Conservation (phyloP, 92 coral and sea anemone genomes). For the Muricea muricata region DNA sequence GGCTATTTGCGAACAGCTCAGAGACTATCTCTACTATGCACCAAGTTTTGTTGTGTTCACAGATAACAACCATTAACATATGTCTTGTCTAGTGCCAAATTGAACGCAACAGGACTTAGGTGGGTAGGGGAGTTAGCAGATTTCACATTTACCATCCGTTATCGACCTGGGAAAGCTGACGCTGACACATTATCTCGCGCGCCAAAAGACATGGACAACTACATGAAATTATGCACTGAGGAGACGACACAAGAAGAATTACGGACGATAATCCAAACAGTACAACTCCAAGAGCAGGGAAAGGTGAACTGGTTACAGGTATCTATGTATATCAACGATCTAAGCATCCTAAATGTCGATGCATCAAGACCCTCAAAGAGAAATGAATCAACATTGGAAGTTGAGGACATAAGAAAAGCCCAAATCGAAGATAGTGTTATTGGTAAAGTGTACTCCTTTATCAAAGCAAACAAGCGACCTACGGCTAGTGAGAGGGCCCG, state of each 20-base stretch:
- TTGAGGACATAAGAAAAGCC: not conserved
- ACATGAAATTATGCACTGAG: constrained; percentile 26
- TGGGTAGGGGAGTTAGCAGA: constrained; percentile 54
- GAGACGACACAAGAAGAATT: constrained; percentile 13
- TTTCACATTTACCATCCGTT: constrained; percentile 44
- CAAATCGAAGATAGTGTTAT: not conserved
- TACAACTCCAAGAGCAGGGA: not conserved
- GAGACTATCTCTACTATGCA: constrained; percentile 53
- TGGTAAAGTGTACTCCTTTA: not conserved
- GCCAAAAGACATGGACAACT: constrained; percentile 7
- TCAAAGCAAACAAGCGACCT: not conserved
- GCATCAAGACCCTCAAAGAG: not conserved
- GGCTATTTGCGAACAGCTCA: constrained; percentile 45
- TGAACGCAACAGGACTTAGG: constrained; percentile 20
- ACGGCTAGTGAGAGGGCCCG: constrained; percentile 15
- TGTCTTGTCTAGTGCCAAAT: constrained; percentile 6
- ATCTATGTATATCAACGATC: not conserved
- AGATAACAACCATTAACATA: constrained; percentile 38
- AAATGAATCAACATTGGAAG: not conserved
- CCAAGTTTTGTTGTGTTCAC: constrained; percentile 3
- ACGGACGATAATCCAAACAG: not conserved
- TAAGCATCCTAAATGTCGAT: not conserved
- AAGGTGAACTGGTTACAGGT: not conserved
- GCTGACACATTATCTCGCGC: constrained; percentile 45
- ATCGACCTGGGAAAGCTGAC: constrained; percentile 38